Base-by-base conservation (phyloP, 2,888 invertebrate species). In the Hydrotaea cyrtoneurina region DNA sequence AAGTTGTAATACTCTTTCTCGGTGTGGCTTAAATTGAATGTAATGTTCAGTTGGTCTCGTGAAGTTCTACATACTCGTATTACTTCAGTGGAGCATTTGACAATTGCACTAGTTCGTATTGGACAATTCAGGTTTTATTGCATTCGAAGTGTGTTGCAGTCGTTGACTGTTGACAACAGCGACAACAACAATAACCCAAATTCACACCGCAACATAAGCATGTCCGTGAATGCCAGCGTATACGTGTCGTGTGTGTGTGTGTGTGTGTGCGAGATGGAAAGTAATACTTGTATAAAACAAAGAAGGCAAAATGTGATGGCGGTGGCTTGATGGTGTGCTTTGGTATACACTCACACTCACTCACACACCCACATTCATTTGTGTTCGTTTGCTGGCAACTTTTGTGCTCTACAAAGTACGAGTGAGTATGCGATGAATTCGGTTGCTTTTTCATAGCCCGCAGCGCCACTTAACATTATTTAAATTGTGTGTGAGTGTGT, bases 401-500 rank as follows among this genome's bases (percentile, higher is more conserved):
- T 78, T 82, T 85, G 69, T 71, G 69, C 82, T 69, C 79, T 73
- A 73, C 50, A 85, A 85, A 85, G 85, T 82, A 85, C 77, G 77
- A 77, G 85, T 82, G 77, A 77, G 85, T 82, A 80, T 85, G 79
- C 77, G 73, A 77, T 78, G 77, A 46, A 82, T 84, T 85, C 71
- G 59, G 76, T 82, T 46, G 46, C 46, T 79, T 78, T 77, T 21
- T 64, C 46, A 69, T 69, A 66, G 83, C 83, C 86, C 83, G 62
- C 72, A 83, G 83, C 83, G 59, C 23, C 83, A 83, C 86, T 83
- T 83, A 86, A 82, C 82, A 85, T 85, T 85, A 82, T 85, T 85
- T 85, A 69, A 85, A 82, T 85, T 80, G 85, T 80, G 76, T 19
- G 39, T 53, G 19, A n/a, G 55, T 76, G 62, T 11, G 72, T 71